Percentiles rank a stretch among this genome's conserved stretches.
These are phyloP conservation scores for Zygothrica quintamaculata DNA, from an alignment of 2,888 invertebrate species.

Conservation along the genomic window DNA sequence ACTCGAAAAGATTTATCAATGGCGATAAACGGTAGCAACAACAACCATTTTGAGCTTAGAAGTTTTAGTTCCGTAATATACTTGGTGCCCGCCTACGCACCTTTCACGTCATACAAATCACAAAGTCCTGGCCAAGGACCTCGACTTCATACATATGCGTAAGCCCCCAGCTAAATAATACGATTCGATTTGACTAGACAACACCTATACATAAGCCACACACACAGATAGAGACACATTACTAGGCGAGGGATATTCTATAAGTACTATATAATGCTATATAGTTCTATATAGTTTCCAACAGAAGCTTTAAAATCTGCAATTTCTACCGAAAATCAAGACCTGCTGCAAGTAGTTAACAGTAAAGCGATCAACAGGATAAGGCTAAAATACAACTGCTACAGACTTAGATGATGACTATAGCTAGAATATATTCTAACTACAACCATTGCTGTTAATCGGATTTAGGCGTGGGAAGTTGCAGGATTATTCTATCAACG, in stretches of 20 bases:
- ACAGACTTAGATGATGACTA: too few species aligned
- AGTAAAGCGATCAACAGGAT: too few species aligned
- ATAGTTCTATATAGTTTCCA: too few species aligned
- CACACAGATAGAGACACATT: neutral
- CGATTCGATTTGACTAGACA: conserved; percentile 43
- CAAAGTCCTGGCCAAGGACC: conserved; percentile 40
- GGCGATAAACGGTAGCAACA: conserved; percentile 69
- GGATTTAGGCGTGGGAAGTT: too few species aligned
- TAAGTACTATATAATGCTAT: too few species aligned
- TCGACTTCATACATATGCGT: conserved; percentile 43
- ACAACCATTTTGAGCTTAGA: conserved; percentile 5
- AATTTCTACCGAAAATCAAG: too few species aligned
- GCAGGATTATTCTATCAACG: too few species aligned
- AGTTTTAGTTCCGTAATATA: conserved; percentile 34
- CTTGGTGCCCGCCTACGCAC: conserved; percentile 71
- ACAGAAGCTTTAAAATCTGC: too few species aligned
- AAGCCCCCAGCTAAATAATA: conserved; percentile 40
- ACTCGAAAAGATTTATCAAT: conserved; percentile 70
- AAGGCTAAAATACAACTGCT: too few species aligned
- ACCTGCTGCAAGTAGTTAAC: too few species aligned
- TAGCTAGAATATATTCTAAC: too few species aligned
- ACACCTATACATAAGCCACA: conserved; percentile 14
- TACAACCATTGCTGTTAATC: too few species aligned
- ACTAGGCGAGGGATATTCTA: conserved; percentile 38
- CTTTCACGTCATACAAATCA: conserved; percentile 67